Evolutionary conservation across 2,888 invertebrate genomes (phyloP).

Genomic region (Campaea margaritaria): DNA sequence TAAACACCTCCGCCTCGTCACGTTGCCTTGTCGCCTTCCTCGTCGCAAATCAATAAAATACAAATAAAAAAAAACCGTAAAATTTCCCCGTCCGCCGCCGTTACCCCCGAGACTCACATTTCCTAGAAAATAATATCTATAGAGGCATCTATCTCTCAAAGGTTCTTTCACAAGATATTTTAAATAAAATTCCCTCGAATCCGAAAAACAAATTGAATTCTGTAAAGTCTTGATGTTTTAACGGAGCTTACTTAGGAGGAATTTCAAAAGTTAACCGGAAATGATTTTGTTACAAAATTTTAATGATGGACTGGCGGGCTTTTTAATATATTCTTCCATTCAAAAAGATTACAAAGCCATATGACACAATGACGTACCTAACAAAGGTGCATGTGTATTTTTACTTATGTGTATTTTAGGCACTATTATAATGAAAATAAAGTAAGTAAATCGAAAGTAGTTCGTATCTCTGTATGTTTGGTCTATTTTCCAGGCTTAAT

Average conservation of each 20-base stretch:
- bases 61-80: slow-evolving; percentile 50
- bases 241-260: slow-evolving; percentile 39
- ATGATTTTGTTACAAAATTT: slow-evolving; percentile 39
- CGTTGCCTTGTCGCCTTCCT: slow-evolving; percentile 15
- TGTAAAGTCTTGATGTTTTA: slow-evolving; percentile 37
- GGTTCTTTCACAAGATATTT: slow-evolving; percentile 35
- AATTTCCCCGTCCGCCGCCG: slow-evolving; percentile 32
- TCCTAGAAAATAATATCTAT: slow-evolving; percentile 50
- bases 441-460: too few species aligned
- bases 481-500: too few species aligned
- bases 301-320: neutral
- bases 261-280: slow-evolving; percentile 39
- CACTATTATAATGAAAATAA: too few species aligned
- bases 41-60: slow-evolving; percentile 42
- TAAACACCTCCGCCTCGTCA: neutral
- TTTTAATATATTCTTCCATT: too few species aligned
- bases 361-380: too few species aligned
- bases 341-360: too few species aligned
- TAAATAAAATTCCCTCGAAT: slow-evolving; percentile 44
- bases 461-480: too few species aligned
- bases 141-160: slow-evolving; percentile 48
- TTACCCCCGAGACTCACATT: slow-evolving; percentile 48
- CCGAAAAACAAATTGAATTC: slow-evolving; percentile 49
- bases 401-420: too few species aligned
- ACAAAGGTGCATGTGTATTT: too few species aligned